Evolutionary conservation across 2,797 vertebrate genomes (phyloP).

Genomic region (Cirrhinus mrigala): DNA sequence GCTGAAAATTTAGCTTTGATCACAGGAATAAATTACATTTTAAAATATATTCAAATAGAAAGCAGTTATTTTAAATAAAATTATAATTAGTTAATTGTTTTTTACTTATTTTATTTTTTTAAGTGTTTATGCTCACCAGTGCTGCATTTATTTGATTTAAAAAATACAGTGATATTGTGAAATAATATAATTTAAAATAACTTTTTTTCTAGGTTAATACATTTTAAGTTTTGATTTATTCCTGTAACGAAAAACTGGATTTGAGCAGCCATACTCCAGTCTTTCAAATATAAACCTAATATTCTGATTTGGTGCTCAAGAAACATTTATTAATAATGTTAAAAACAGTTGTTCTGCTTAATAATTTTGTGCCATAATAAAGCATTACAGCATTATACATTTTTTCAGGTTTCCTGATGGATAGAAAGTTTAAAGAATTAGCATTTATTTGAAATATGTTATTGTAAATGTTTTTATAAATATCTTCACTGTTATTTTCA

Average conservation of each 20-base stretch:
- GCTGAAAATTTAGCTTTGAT: no score
- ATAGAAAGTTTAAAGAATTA: not conserved
- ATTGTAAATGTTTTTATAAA: not conserved
- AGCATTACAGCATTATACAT: not conserved
- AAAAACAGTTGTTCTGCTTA: not conserved
- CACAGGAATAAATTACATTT: no score
- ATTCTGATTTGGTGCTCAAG: not conserved
- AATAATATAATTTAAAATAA: not conserved
- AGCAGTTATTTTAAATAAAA: no score
- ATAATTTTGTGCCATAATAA: not conserved
- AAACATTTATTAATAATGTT: not conserved
- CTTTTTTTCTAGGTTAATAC: not conserved
- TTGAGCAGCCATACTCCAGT: not conserved
- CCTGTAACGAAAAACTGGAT: not conserved
- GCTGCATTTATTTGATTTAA: not conserved
- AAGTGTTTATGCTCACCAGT: not conserved
- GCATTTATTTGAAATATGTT: not conserved
- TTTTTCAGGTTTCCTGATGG: not conserved
- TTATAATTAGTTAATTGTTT: no score
- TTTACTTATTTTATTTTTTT: no score
- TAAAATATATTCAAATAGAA: no score
- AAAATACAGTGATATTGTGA: not conserved
- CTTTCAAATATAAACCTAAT: not conserved
- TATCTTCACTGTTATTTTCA: not conserved
- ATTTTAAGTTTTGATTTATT: not conserved